Base-by-base conservation (phyloP, 2,797 vertebrate species). In the Otus scops region DNA sequence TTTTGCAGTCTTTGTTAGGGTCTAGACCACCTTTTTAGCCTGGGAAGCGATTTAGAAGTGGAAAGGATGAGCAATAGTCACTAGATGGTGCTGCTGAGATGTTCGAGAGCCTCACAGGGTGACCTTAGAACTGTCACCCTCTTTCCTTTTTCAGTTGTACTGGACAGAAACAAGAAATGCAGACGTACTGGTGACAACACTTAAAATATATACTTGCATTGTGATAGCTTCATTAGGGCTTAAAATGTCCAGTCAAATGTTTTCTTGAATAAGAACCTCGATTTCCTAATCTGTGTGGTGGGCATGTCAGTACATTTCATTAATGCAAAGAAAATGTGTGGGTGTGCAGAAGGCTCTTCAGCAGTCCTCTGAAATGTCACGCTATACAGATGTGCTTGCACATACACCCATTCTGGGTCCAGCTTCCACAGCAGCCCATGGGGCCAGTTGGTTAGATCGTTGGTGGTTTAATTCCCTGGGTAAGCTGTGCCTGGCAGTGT, bases 41-140 rank as follows among this genome's bases (percentile, higher is more conserved):
- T 6, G 1, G 54, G 47, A 15, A 36, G 41, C 0, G 16, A 1
- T 41, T 36, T 5, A 10, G 51, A 5, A 22, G 34, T 6, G 51
- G 47, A 2, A 18, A 11, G 59, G 20, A 11, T 6, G n/a, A 41
- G 77, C 64, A 63, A 54, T 5, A 59, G 81, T 83, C 95, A 85
- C 61, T 10, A 97, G 97, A 90, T 96, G 97, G 96, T 61, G 92
- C 87, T 95, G 92, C 61, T 47, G 93, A 28, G 12, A 10, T 48
- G 76, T 8, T 50, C 0, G 9, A 2, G 51, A 54, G 61, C 45
- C 36, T 56, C 3, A 0, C 59, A 10, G 50, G 43, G 77, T 18
- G 26, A 36, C 71, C 36, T 23, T 16, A 11, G 78, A 7, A 22
- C 16, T 51, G 51, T 32, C 70, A 23, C 79, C 34, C 23, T 38